A percentile compares a stretch with the other conserved stretches of the same genome.
phyloP scores from a whole-genome alignment of 2,888 invertebrate genomes.

The Drymonia ruficornis region DNA sequence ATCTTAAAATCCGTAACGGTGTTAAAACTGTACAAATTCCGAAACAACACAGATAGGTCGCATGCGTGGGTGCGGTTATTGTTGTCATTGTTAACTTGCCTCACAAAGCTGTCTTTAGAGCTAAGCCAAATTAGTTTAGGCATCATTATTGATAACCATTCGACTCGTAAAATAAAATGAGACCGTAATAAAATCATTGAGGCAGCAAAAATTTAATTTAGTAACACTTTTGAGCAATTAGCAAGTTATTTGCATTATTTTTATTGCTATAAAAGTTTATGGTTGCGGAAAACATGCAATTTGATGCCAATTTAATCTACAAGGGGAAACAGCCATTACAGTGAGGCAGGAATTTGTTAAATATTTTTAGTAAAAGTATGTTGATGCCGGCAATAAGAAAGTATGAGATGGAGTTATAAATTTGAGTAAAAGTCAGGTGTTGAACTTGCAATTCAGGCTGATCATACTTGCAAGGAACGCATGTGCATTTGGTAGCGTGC shows the following conservation, averaged over 20 bases:
- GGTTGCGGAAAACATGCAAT: neutral
- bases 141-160: neutral
- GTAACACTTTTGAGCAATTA: slow-evolving; percentile 13
- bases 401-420: slow-evolving; percentile 1
- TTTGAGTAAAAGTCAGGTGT: slow-evolving; percentile 10
- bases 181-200: slow-evolving; percentile 1
- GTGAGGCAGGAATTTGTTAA: neutral
- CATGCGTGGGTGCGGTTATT: slow-evolving; percentile 17
- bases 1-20: slow-evolving; percentile 18
- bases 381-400: neutral
- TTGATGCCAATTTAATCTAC: neutral
- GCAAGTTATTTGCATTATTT: slow-evolving; percentile 10
- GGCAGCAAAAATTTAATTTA: slow-evolving; percentile 7
- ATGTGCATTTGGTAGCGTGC: slow-evolving; percentile 85
- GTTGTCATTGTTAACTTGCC: slow-evolving; percentile 10
- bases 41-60: slow-evolving; percentile 25
- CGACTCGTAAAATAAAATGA: neutral
- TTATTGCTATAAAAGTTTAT: slow-evolving; percentile 11
- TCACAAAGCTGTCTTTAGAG: neutral
- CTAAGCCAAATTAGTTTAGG: neutral
- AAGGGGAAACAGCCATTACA: neutral
- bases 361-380: slow-evolving; percentile 2
- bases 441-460: slow-evolving; percentile 27
- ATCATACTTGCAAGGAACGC: slow-evolving; percentile 66
- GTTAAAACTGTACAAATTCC: slow-evolving; percentile 27